Conservation (phyloP, 2,888 invertebrate genomes). For the Vesta saturnalis region DNA sequence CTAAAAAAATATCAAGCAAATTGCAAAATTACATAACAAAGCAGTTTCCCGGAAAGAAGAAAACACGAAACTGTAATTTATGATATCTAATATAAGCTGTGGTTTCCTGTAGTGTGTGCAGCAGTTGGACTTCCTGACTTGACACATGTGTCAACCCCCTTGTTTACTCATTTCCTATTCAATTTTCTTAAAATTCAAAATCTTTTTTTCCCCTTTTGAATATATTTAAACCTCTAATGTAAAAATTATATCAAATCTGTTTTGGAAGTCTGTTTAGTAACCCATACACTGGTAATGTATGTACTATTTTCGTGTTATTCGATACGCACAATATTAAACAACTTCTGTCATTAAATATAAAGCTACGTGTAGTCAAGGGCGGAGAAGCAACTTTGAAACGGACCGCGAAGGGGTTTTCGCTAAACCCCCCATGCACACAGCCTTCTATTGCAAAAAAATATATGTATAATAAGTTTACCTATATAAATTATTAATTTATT, state of each 20-base stretch:
- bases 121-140: slow-evolving; percentile 39
- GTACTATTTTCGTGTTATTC: no score
- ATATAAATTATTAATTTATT: no score
- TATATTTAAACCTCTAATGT: not conserved
- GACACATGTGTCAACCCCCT: slow-evolving; percentile 41
- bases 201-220: not conserved
- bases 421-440: no score
- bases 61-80: slow-evolving; percentile 38
- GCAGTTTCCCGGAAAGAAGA: slow-evolving; percentile 9
- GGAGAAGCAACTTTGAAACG: no score
- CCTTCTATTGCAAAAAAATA: no score
- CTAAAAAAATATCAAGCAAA: slow-evolving; percentile 1
- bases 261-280: no score
- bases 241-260: not conserved
- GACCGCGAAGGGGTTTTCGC: no score
- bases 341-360: no score
- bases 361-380: no score
- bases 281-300: no score
- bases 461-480: no score
- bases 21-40: slow-evolving; percentile 18
- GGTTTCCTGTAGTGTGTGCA: slow-evolving; percentile 37
- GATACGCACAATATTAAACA: no score
- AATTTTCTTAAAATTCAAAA: slow-evolving; percentile 23
- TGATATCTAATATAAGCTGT: slow-evolving; percentile 39
- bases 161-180: slow-evolving; percentile 38